phyloP scores from a whole-genome alignment of 2,113 vertebrate genomes.

The Falco punctatus region DNA sequence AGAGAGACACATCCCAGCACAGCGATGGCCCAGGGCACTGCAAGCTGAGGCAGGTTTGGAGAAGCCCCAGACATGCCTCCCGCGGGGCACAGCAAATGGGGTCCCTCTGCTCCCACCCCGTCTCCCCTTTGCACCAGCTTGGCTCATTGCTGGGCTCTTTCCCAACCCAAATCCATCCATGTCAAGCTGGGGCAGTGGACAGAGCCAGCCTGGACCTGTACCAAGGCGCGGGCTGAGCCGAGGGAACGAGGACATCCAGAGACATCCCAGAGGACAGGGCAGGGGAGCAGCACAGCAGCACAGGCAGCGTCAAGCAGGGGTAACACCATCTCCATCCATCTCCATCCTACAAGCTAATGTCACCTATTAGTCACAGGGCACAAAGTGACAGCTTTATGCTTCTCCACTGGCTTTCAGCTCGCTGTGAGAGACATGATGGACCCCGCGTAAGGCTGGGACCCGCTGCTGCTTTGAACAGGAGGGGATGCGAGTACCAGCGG shows the following conservation, averaged over 20 bases:
- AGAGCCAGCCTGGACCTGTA: background rate
- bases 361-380: background rate
- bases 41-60: background rate
- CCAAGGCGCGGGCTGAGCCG: accelerated
- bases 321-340: background rate
- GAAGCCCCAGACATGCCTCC: background rate
- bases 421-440: accelerated
- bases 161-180: background rate
- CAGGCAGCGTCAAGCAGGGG: background rate
- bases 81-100: accelerated
- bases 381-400: background rate
- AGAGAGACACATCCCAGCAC: background rate
- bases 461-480: background rate
- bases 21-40: accelerated
- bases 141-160: background rate
- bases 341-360: accelerated
- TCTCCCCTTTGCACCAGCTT: background rate
- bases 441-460: accelerated
- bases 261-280: background rate
- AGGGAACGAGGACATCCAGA: background rate
- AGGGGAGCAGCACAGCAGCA: background rate
- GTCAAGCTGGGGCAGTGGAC: background rate
- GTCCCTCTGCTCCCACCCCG: background rate
- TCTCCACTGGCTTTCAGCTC: accelerated
- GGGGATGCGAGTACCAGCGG: background rate